Conservation (phyloP, 1,140 invertebrate genomes). For the Camponotus floridanus region DNA sequence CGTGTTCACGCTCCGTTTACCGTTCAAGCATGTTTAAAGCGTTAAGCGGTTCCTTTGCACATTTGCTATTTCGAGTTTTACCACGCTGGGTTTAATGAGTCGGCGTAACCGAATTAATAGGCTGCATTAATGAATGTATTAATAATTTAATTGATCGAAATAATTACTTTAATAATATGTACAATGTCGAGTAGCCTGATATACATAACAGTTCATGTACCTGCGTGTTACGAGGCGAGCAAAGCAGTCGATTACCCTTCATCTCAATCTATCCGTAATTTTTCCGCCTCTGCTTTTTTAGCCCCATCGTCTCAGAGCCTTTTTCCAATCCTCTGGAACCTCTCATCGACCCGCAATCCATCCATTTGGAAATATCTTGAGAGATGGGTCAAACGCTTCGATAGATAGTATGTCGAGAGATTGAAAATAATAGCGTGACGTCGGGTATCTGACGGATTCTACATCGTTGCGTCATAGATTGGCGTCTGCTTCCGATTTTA, state of each 20-base stretch:
- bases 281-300: conserved; percentile 31
- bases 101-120: background rate
- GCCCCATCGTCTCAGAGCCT: background rate
- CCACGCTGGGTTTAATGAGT: background rate
- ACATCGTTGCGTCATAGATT: conserved; percentile 52
- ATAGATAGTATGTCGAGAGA: conserved; percentile 8
- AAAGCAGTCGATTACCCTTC: conserved; percentile 45
- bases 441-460: conserved; percentile 45
- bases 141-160: conserved; percentile 23
- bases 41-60: background rate
- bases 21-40: background rate
- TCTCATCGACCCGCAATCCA: conserved; percentile 55
- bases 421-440: conserved; percentile 62
- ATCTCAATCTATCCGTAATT: conserved; percentile 47
- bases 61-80: background rate
- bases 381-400: conserved; percentile 52
- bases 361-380: conserved; percentile 63
- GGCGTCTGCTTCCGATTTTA: conserved; percentile 9
- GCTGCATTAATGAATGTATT: conserved; percentile 7
- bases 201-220: conserved; percentile 26
- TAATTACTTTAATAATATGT: conserved; percentile 9
- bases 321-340: conserved; percentile 23
- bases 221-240: conserved; percentile 22
- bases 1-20: conserved; percentile 38
- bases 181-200: background rate